phyloP scores from a whole-genome alignment of 2,797 vertebrate genomes.

The Mormyrops attenuatus region DNA sequence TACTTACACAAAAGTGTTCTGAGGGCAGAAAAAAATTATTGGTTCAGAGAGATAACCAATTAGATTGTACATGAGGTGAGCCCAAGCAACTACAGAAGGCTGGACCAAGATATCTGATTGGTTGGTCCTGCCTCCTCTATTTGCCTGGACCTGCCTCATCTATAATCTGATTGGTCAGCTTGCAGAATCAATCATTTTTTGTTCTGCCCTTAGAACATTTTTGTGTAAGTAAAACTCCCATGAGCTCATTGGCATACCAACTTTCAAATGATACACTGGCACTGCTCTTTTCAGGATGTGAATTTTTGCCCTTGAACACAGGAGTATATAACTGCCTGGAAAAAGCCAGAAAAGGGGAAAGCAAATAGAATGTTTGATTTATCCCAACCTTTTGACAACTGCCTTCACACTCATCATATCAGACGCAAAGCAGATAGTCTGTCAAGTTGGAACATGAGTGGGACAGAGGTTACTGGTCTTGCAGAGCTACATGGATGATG shows the following conservation, averaged over 20 bases:
- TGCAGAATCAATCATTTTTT: neutral
- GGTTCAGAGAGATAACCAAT: neutral
- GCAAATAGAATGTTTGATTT: constrained; percentile 20
- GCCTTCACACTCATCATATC: constrained; percentile 18
- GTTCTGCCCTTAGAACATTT: neutral
- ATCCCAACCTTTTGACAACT: constrained; percentile 15
- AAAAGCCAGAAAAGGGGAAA: constrained; percentile 5
- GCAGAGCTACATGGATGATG: constrained; percentile 26
- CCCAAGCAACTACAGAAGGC: neutral
- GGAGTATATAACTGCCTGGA: constrained; percentile 5
- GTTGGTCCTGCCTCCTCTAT: neutral
- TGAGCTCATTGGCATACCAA: constrained; percentile 1
- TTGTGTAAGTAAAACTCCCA: neutral
- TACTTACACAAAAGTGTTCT: neutral
- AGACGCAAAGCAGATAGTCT: constrained; percentile 18
- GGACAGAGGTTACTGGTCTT: constrained; percentile 6
- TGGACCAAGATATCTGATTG: neutral
- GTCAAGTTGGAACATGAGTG: neutral
- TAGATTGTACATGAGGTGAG: neutral
- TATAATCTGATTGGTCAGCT: neutral
- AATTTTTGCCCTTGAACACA: neutral
- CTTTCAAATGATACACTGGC: neutral
- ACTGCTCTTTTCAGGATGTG: neutral
- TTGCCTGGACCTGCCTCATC: neutral
- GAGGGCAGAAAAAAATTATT: neutral